Evolutionary conservation across 2,113 vertebrate genomes (phyloP).

Genomic region (Shinisaurus crocodilurus): DNA sequence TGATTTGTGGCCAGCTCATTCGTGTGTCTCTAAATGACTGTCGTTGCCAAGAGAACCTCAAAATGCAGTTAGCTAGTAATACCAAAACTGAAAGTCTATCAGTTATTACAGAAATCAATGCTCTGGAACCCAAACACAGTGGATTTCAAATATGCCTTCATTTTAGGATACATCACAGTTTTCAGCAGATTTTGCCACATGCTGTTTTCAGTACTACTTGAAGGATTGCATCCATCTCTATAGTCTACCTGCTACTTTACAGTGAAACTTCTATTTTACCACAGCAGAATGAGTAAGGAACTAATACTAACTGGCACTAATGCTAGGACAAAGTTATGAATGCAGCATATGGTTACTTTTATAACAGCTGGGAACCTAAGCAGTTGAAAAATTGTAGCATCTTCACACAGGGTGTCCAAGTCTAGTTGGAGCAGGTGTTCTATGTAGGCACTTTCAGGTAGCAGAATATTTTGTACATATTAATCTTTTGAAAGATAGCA

Average conservation of each 20-base stretch:
- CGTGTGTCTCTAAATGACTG: not conserved
- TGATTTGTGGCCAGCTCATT: not conserved
- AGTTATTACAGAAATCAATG: not conserved
- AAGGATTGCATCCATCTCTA: not conserved
- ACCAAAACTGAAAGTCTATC: not conserved
- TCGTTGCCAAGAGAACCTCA: not conserved
- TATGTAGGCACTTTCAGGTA: too few species aligned
- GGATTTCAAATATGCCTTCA: not conserved
- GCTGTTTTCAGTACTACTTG: not conserved
- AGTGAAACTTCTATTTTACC: not conserved
- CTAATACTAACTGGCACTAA: too few species aligned
- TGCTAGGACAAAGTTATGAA: too few species aligned
- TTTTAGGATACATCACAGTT: not conserved
- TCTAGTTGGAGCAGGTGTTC: too few species aligned
- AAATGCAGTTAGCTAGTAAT: not conserved
- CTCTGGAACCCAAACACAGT: not conserved
- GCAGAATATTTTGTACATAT: too few species aligned
- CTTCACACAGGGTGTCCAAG: too few species aligned
- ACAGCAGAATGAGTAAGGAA: not conserved
- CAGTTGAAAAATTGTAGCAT: too few species aligned
- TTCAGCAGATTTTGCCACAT: not conserved
- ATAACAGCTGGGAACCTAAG: too few species aligned
- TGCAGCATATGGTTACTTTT: not conserved
- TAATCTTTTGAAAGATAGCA: too few species aligned
- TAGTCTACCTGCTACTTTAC: not conserved